Base-by-base conservation (phyloP, 2,113 vertebrate species). In the Rhinichthys klamathensis region DNA sequence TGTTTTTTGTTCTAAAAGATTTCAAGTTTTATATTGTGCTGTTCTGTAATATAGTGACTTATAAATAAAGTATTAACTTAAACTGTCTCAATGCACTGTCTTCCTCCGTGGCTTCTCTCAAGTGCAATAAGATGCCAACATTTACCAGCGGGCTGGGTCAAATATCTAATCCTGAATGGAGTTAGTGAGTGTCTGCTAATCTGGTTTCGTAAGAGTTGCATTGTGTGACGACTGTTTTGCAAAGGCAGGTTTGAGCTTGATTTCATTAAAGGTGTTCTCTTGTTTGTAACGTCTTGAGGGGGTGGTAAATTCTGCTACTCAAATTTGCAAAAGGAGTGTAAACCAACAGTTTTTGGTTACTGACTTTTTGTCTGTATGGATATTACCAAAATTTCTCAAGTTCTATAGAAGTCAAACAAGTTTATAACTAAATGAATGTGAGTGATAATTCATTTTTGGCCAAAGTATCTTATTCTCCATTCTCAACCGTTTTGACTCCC, bases 11-110 rank as follows among this genome's bases (percentile, higher is more conserved):
- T 87, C 85, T 86, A 85, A 86, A 76, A 78, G 85, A 87, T 91
- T 92, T 89, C 23, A 81, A 74, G 46, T 94, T 94, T 94, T 94
- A 89, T 93, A 93, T 92, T 8, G 7, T 35, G 35, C 79, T 51
- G 90, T 74, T 69, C 86, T 88, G 38, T 89, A 88, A 86, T 81
- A 80, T 85, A 86, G 85, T 86, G 73, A 90, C 82, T 80, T 87
- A 80, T 89, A 69, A 94, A 94, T 93, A 93, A 94, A 94, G 90
- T 79, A 73, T 82, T 83, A 83, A 73, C 81, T 83, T 83, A 83
- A 73, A 58, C 4, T 32, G 65, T 3, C 13, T 65, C 21, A 7
- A 12, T 32, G 61, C 61, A 7, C 27, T 35, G 30, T 38, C 35
- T 21, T 69, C 25, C 38, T 41, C 1, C 6, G 2, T 11, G n/a